Evolutionary conservation across 2,113 vertebrate genomes (phyloP).

Genomic region (Stegostoma tigrinum): DNA sequence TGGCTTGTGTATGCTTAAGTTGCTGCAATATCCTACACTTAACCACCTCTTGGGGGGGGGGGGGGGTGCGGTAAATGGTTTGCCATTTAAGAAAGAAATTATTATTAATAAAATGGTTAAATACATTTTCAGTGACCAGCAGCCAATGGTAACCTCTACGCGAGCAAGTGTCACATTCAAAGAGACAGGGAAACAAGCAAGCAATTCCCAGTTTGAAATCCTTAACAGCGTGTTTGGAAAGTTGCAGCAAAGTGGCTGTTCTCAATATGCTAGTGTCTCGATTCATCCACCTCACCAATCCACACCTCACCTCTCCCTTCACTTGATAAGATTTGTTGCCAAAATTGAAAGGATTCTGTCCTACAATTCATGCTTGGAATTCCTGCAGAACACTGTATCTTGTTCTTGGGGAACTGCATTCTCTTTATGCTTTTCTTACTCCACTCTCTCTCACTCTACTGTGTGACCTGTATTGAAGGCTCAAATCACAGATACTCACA

Average conservation of each 20-base stretch:
- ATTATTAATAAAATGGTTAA: constrained; percentile 22
- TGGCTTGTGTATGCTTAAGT: constrained; percentile 15
- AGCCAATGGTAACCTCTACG: constrained; percentile 31
- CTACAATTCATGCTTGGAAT: not conserved
- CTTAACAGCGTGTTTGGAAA: not conserved
- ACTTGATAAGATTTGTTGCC: not conserved
- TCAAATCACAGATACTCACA: not conserved
- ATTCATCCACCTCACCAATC: not conserved
- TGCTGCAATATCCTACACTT: not conserved
- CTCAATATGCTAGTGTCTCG: not conserved
- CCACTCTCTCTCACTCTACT: not conserved
- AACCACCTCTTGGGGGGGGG: not conserved
- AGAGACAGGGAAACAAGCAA: constrained; percentile 13
- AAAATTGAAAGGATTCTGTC: not conserved
- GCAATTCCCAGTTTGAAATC: constrained; percentile 11
- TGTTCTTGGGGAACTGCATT: not conserved
- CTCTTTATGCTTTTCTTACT: not conserved
- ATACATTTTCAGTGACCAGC: constrained; percentile 32
- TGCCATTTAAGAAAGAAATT: not conserved
- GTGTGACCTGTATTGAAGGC: not conserved
- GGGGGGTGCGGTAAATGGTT: not conserved
- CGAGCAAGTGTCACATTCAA: not conserved
- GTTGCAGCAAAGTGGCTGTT: constrained; percentile 3
- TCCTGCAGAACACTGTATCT: not conserved
- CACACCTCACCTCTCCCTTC: not conserved